Base-by-base conservation (phyloP, 2,797 vertebrate species). In the Anabacerthia variegaticeps region DNA sequence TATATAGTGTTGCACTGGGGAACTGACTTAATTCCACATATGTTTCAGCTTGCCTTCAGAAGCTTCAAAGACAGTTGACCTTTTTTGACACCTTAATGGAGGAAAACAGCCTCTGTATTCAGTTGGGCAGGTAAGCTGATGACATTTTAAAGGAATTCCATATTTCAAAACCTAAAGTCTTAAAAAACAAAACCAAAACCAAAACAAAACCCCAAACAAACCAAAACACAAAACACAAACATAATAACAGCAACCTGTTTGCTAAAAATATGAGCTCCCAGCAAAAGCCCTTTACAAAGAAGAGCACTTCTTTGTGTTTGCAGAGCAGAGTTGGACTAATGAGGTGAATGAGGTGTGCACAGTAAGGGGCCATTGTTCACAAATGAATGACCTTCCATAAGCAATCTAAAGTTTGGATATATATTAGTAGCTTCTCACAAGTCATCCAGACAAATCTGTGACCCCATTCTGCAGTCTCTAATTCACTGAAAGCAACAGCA, bases 101-200 rank as follows among this genome's bases (percentile, higher is more conserved):
- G 21, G 8, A 44, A 43, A 67, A 66, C 8, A 83, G 12, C 43
- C 36, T 78, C 49, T 78, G 56, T 39, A 22, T 67, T 90, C 61
- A 30, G 34, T 9, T 61, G 66, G 39, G 79, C 48, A 87, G 48
- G 69, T 85, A 87, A 85, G 51, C 20, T 88, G 88, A 93, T 91
- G 72, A 44, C 9, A 61, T 92, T 95, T 95, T 88, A 46, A 94
- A 95, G 89, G 32, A 95, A 59, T 24, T 71, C 71, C 10, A 3
- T 88, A 96, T 90, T 93, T 97, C 74, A 96, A 95, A 94, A 79
- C 13, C 14, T 48, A 56, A 48, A 69, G 39, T 89, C 4, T 44
- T 59, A 49, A 32, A n/a, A 27, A 10, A 22, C 8, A 51, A 51
- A 51, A 27, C 8, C 19, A 49, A 49, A 24, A 49, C 26, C 26